Base-by-base conservation (phyloP, 2,113 vertebrate genomes). In the Scomber scombrus region DNA sequence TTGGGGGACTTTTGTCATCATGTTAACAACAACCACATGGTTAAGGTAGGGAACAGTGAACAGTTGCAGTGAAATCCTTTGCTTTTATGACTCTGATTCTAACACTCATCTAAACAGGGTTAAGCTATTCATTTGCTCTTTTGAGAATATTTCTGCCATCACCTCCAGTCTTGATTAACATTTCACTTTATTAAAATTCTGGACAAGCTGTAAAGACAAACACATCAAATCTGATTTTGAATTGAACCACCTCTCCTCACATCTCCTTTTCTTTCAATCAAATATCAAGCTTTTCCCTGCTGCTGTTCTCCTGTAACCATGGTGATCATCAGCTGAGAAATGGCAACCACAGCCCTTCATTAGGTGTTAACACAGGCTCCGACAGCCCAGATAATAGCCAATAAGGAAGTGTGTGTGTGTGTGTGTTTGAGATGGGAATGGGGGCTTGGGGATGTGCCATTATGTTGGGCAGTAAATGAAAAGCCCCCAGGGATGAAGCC, bases 331-430 rank as follows among this genome's bases (percentile, higher is more conserved):
- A 95, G 95, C 95, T 96, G 96, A 96, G 95, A 97, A 97, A 98
- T 96, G 96, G 97, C 96, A 97, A 94, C 95, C 93, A 93, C 96
- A 96, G 96, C 96, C 96, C 96, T 94, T 98, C 97, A 97, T 98
- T 98, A 97, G 96, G 95, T 97, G 97, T 97, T 93, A 96, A 96
- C 96, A 97, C 93, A 94, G 95, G 92, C 93, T 91, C 95, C 95
- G 96, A 97, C 97, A 97, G 96, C 95, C 95, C 95, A 97, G 96
- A 98, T 98, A 98, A 99, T 98, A 96, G 97, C 96, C 96, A 97
- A 97, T 97, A 98, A 97, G 95, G 93, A 71, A 68, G 43, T 57
- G 80, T 80, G 82, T 55, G 43, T 49, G 46, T 49, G 58, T 52
- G 68, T 65, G 69, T 71, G 21, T 60, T 12, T 19, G 56, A 29